Evolutionary conservation across 1,140 invertebrate species (phyloP), one percentile per base, ranked within the genome.

Genomic region (Ctenoplectra terminalis): DNA sequence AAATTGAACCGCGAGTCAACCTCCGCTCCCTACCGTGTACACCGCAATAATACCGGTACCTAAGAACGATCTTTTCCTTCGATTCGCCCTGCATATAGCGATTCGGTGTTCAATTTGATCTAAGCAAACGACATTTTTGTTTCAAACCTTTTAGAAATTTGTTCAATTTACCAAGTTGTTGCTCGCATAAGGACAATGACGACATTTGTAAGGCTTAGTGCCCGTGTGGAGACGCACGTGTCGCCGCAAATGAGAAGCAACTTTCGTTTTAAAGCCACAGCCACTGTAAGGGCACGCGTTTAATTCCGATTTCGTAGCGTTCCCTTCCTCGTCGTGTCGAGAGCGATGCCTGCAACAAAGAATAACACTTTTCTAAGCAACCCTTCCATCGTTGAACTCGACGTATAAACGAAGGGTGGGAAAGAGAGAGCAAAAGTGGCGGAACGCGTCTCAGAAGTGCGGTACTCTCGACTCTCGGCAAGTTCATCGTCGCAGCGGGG

Each of bases 191-290:
- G 92, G 74, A 90, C 97, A 98, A 90, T 98, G 96, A 9, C 97
- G 97, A 92, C 98, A 99, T 84, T 95, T 95, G 93, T 97, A 98
- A 0, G 98, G 98, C 90, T 98, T 97, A 72, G 96, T 95, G 1
- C 97, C 97, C 15, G 96, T 96, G 89, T 98, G 97, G 34, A 96
- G 94, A 11, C 96, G 95, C 90, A 96, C 93, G 90, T 98, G 98
- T 71, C 97, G 94, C 78, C 95, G 96, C 86, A 98, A 92, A 91
- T 97, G 96, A 82, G 96, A 95, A n/a, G 95, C 94, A 72, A 95
- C 93, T 85, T 95, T 94, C 37, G 95, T 95, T 63, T 94, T 95
- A 89, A 97, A 97, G 15, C 94, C 89, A 89, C 97, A 97, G 40
- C 85, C 88, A 15, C 74, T 50, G 73, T 91, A 90, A 17, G 89